Evolutionary conservation across 2,113 vertebrate species (phyloP).

Genomic region (Haemorhous mexicanus): DNA sequence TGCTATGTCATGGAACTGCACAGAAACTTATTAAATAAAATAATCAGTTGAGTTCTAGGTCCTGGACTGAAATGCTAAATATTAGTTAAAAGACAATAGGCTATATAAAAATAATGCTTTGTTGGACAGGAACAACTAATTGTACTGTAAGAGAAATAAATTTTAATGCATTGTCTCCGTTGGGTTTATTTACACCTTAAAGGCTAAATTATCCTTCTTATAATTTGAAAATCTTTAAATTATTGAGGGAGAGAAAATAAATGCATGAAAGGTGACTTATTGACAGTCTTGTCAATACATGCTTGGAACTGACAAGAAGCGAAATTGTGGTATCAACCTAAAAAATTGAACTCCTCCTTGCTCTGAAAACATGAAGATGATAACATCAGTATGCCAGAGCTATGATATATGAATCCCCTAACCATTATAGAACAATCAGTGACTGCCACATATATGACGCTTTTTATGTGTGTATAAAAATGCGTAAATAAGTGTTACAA

Average conservation of each 20-base stretch:
- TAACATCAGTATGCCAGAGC: not conserved
- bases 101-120: not conserved
- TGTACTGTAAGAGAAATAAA: not conserved
- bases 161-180: not conserved
- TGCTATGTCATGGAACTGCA: not conserved
- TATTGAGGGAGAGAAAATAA: conserved; percentile 44
- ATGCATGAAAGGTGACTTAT: not conserved
- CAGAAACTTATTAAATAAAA: not conserved
- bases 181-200: not conserved
- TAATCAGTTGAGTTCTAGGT: not conserved
- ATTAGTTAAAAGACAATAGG: not conserved
- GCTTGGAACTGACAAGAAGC: conserved; percentile 45
- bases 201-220: conserved; percentile 3
- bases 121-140: not conserved
- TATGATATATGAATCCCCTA: not conserved
- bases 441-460: not conserved
- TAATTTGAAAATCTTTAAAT: conserved; percentile 35
- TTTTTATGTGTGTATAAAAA: not conserved
- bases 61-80: not conserved
- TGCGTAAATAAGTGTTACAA: not conserved
- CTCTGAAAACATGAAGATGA: conserved; percentile 22
- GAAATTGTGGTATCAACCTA: conserved; percentile 23
- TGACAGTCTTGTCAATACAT: conserved; percentile 49
- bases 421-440: not conserved
- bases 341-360: conserved; percentile 38